Conservation (phyloP, 2,797 vertebrate species). For the Glossophaga mutica region DNA sequence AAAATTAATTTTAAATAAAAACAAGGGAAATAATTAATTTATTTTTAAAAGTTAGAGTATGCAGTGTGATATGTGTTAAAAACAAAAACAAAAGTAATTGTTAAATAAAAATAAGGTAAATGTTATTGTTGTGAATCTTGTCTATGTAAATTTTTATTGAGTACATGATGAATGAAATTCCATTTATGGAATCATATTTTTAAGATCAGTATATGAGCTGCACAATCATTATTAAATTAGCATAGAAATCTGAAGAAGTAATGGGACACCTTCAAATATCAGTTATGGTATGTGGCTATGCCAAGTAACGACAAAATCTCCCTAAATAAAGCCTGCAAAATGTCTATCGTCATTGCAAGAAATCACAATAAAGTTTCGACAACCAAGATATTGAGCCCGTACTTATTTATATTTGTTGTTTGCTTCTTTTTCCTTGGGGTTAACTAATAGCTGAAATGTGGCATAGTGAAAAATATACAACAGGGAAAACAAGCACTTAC, state of each 20-base stretch:
- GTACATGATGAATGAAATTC: neutral
- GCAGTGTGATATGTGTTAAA: neutral
- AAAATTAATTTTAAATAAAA: neutral
- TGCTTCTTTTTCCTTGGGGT: slow-evolving; percentile 74
- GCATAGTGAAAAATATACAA: slow-evolving; percentile 64
- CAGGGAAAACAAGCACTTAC: slow-evolving; percentile 65
- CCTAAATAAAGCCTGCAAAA: slow-evolving; percentile 69
- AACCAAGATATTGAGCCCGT: slow-evolving; percentile 74
- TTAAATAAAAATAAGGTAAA: neutral
- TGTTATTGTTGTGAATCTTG: neutral
- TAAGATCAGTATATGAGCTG: slow-evolving; percentile 15
- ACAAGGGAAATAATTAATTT: neutral
- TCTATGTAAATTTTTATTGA: neutral
- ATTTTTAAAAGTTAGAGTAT: neutral
- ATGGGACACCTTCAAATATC: neutral
- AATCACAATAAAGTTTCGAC: slow-evolving; percentile 71
- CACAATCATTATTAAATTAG: neutral
- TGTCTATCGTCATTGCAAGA: slow-evolving; percentile 74
- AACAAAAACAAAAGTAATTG: slow-evolving; percentile 16
- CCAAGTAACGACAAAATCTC: neutral
- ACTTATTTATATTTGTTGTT: slow-evolving; percentile 77
- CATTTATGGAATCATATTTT: slow-evolving; percentile 15
- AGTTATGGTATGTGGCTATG: neutral
- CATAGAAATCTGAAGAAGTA: neutral
- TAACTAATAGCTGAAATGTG: slow-evolving; percentile 73